Evolutionary conservation across 1,140 invertebrate species (phyloP), one percentile per base, ranked within the genome.

Genomic region (Drosophila burlai): DNA sequence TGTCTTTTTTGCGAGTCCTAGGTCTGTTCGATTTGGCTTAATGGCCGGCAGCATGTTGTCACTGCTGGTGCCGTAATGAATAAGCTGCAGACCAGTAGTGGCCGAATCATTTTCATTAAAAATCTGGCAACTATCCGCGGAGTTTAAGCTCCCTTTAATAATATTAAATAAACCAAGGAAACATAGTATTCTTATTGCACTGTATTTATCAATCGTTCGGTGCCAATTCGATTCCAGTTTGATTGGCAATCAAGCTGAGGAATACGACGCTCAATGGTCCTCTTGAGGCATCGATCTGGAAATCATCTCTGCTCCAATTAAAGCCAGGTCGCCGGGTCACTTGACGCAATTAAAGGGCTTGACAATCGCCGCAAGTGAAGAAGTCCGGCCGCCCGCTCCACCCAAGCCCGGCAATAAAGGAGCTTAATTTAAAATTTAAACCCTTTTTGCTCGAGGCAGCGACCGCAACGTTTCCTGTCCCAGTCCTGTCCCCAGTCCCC

Each of bases 341-440:
- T 89, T 67, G 65, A 65, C 73, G 68, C 72, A 89, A 89, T 81
- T 83, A 87, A 89, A 89, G 84, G 72, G 24, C 60, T 45, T 45
- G 58, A 64, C 65, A 83, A 66, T 46, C 55, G 47, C 66, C 46
- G 42, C 68, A 61, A 73, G 68, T 55, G 21, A 24, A 24, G 24
- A 15, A 26, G 47, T 46, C 40, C 38, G 24, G n/a, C 38, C 34
- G n/a, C 50, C 45, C 36, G 29, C 21, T 29, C 45, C 45, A 47
- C 38, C 42, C 26, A 38, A 34, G 42, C 47, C 58, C 57, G 50
- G 42, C 77, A 83, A 75, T 81, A 83, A 77, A 57, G 58, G 52
- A 67, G 85, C 85, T 84, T 84, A 57, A 87, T 89, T 89, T 89
- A 87, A 84, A 81, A 84, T 87, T 66, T 84, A 78, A 87, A 89